phyloP scores from a whole-genome alignment of 1,140 invertebrate species.

The Elymnias hypermnestra region DNA sequence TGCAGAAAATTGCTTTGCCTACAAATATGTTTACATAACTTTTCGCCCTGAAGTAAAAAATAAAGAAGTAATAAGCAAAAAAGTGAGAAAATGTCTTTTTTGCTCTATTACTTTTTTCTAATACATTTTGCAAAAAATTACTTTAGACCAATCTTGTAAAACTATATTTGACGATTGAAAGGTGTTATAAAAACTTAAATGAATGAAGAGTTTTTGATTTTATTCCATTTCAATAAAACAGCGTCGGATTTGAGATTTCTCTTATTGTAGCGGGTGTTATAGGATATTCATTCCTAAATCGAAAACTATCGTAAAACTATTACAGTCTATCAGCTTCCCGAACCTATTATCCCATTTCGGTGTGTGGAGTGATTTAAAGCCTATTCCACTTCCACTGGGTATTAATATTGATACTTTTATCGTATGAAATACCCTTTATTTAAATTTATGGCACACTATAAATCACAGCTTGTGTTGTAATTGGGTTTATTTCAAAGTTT shows the following conservation, averaged over 20 bases:
- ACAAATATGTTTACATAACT: too few species aligned
- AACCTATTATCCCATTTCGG: slow-evolving; percentile 20
- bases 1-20: too few species aligned
- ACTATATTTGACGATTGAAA: too few species aligned
- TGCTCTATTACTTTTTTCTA: too few species aligned
- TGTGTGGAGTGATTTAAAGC: slow-evolving; percentile 20
- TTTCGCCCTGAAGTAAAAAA: too few species aligned
- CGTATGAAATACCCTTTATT: slow-evolving; percentile 17
- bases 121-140: too few species aligned
- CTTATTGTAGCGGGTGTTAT: slow-evolving; percentile 12
- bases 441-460: slow-evolving; percentile 15
- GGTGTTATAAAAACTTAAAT: too few species aligned
- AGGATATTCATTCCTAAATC: slow-evolving; percentile 15
- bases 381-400: slow-evolving; percentile 16
- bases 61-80: too few species aligned
- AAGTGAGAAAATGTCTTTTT: too few species aligned
- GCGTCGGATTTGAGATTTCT: background rate
- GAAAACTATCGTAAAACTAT: slow-evolving; percentile 22
- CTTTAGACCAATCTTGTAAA: too few species aligned
- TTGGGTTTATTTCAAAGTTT: slow-evolving; percentile 10
- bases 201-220: too few species aligned
- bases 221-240: too few species aligned
- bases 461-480: slow-evolving; percentile 9
- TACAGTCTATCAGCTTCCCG: slow-evolving; percentile 19
- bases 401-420: slow-evolving; percentile 24